These are phyloP conservation scores for Acronicta psi DNA, from an alignment of 2,888 invertebrate genomes.

Conservation along the genomic window DNA sequence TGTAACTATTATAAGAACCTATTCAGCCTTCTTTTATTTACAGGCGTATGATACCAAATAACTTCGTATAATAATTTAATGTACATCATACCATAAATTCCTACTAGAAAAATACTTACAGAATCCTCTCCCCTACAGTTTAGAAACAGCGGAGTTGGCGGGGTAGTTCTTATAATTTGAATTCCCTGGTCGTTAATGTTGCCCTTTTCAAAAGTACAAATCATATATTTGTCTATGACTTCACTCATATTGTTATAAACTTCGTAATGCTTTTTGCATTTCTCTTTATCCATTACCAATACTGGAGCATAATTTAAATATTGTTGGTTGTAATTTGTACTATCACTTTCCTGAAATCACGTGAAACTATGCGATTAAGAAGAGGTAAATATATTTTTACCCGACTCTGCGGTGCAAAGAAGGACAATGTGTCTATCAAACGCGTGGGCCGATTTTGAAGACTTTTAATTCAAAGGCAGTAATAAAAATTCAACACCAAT, in stretches of 20 bases:
- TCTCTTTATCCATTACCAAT: constrained; percentile 48
- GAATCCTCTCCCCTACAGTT: not conserved
- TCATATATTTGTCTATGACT: constrained; percentile 65
- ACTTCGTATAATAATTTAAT: too few relatives aligned
- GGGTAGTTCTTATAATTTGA: not conserved
- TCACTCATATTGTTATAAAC: constrained; percentile 32
- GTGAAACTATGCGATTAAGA: not conserved
- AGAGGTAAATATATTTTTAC: too few relatives aligned
- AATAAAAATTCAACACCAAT: too few relatives aligned
- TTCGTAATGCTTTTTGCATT: constrained; percentile 54
- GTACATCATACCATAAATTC: too few relatives aligned
- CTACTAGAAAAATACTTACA: not conserved
- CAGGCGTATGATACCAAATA: too few relatives aligned
- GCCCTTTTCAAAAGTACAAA: constrained; percentile 58
- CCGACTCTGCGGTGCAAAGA: too few relatives aligned
- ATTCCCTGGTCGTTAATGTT: constrained; percentile 45
- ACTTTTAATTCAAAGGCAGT: too few relatives aligned
- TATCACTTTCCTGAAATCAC: constrained; percentile 51
- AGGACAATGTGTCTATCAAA: too few relatives aligned
- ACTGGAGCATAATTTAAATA: constrained; percentile 53
- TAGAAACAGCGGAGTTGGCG: not conserved
- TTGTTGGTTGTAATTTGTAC: constrained; percentile 51
- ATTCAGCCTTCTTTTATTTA: too few relatives aligned
- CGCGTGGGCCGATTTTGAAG: too few relatives aligned
- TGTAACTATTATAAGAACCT: too few relatives aligned